A percentile compares a stretch with the other conserved stretches of the same genome.
Conservation (phyloP, 2,888 invertebrate species). For the Caenorhabditis japonica region DNA sequence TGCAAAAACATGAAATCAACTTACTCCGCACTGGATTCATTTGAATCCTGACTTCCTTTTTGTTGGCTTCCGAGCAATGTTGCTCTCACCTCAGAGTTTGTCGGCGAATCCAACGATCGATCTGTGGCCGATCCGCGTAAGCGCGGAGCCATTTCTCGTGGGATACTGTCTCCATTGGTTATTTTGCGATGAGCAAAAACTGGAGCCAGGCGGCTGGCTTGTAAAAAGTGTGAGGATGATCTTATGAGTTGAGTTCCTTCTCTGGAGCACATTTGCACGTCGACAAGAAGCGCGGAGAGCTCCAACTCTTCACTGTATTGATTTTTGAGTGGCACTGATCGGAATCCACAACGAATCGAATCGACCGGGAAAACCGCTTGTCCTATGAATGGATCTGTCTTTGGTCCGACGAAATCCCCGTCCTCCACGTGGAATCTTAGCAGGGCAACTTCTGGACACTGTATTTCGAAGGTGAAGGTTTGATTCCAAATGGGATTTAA, state of each 20-base stretch:
- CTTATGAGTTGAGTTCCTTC: constrained; percentile 53
- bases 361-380: constrained; percentile 91
- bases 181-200: constrained; percentile 56
- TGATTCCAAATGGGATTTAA: constrained; percentile 94
- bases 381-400: constrained; percentile 88
- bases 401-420: constrained; percentile 97
- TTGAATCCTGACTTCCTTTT: constrained; percentile 44
- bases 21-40: constrained; percentile 38
- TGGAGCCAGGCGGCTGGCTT: constrained; percentile 60
- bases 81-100: constrained; percentile 35
- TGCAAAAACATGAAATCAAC: no score
- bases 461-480: constrained; percentile 86
- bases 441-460: constrained; percentile 87
- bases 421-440: constrained; percentile 84
- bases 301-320: constrained; percentile 92
- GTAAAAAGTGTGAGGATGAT: constrained; percentile 40
- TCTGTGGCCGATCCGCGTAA: constrained; percentile 32
- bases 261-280: constrained; percentile 82
- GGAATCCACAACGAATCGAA: constrained; percentile 82
- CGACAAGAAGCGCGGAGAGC: constrained; percentile 89
- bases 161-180: constrained; percentile 54
- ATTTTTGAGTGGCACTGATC: constrained; percentile 91
- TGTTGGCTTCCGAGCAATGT: constrained; percentile 18
- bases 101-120: constrained; percentile 47
- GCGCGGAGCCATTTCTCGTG: constrained; percentile 50